Evolutionary conservation across 2,113 vertebrate genomes (phyloP).

Genomic region (Cheirogaleus medius): DNA sequence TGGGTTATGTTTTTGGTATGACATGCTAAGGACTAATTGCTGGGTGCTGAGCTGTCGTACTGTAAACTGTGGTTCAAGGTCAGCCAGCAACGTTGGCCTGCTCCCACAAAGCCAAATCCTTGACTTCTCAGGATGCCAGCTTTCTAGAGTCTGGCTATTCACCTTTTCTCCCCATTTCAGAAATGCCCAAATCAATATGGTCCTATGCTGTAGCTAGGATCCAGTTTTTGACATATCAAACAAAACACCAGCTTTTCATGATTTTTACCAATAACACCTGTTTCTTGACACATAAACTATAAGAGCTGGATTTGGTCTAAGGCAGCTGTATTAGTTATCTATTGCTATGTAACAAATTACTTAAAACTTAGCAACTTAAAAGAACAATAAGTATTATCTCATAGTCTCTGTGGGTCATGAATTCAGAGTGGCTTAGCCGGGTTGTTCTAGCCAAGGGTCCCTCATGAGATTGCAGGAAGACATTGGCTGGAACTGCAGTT

Average conservation of each 20-base stretch:
- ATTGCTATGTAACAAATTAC: slow-evolving; percentile 1
- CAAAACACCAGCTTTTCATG: slow-evolving; percentile 19
- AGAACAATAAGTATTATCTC: slow-evolving; percentile 9
- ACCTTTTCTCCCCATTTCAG: neutral
- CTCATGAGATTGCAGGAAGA: neutral
- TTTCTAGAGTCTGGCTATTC: neutral
- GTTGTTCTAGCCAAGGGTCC: neutral
- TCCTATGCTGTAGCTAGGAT: neutral
- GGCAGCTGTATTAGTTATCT: neutral
- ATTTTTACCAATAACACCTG: neutral
- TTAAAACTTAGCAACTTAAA: neutral
- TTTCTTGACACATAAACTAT: slow-evolving; percentile 16
- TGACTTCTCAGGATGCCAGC: slow-evolving; percentile 26
- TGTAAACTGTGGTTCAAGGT: slow-evolving; percentile 36
- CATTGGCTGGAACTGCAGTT: neutral
- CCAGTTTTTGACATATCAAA: slow-evolving; percentile 7
- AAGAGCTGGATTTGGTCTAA: slow-evolving; percentile 9
- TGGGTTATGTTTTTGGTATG: neutral
- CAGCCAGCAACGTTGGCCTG: neutral
- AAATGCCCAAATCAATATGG: slow-evolving; percentile 33
- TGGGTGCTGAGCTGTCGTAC: neutral
- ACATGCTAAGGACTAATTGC: slow-evolving; percentile 12
- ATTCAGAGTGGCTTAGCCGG: slow-evolving; percentile 2
- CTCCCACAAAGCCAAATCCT: neutral
- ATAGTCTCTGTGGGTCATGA: neutral